phyloP scores from a whole-genome alignment of 2,113 vertebrate genomes.

The Tachysurus vachellii region DNA sequence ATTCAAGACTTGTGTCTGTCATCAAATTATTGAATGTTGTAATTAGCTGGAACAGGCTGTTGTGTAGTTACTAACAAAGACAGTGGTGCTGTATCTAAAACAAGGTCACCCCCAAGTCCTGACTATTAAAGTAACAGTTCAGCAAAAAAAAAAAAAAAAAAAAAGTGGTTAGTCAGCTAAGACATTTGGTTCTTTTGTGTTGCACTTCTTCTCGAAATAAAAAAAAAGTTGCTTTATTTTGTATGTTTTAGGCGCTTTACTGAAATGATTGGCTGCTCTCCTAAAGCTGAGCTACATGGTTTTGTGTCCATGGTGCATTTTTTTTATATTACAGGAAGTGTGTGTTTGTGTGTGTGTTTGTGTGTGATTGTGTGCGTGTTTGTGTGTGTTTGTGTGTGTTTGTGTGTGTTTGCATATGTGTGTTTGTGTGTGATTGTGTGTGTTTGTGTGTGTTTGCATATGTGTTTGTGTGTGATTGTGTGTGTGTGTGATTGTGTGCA shows the following conservation, averaged over 20 bases:
- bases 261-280: not conserved
- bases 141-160: not conserved
- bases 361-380: too few relatives aligned
- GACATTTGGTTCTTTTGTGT: not conserved
- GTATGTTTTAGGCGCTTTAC: not conserved
- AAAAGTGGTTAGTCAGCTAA: not conserved
- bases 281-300: not conserved
- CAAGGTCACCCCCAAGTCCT: constrained; percentile 37
- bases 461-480: too few relatives aligned
- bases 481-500: too few relatives aligned
- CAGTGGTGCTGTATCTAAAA: constrained; percentile 28
- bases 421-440: too few relatives aligned
- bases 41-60: constrained; percentile 45
- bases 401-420: too few relatives aligned
- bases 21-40: constrained; percentile 52
- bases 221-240: not conserved
- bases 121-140: not conserved
- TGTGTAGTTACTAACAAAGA: constrained; percentile 23
- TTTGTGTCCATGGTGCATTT: too few relatives aligned
- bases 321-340: not conserved
- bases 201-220: not conserved
- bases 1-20: constrained; percentile 3
- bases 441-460: too few relatives aligned
- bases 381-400: too few relatives aligned
- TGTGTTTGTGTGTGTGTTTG: too few relatives aligned